A percentile compares a stretch with the other conserved stretches of the same genome.
Evolutionary conservation across 2,113 vertebrate species (phyloP).

Genomic region (Thamnophis sirtalis): DNA sequence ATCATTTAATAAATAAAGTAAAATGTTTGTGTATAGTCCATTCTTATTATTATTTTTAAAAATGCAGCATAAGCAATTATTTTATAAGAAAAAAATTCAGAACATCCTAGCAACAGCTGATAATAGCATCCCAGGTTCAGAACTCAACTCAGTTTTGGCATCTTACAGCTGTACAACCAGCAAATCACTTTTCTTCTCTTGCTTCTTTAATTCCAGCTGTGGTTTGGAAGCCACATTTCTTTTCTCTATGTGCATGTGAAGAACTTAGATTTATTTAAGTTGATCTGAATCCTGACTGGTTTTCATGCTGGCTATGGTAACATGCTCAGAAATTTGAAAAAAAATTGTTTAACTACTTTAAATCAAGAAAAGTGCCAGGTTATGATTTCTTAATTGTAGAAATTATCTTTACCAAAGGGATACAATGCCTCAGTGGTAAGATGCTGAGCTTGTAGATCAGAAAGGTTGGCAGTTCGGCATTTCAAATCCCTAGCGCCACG

Average conservation of each 20-base stretch:
- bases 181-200: background rate
- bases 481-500: too few species aligned
- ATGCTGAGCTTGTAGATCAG: too few species aligned
- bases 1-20: background rate
- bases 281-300: background rate
- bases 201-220: background rate
- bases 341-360: background rate
- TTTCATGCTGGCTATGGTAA: background rate
- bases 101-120: background rate
- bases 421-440: too few species aligned
- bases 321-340: background rate
- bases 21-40: background rate
- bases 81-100: background rate
- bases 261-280: background rate
- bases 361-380: background rate
- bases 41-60: background rate
- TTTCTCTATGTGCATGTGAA: background rate
- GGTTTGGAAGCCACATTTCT: background rate
- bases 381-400: background rate
- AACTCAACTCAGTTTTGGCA: background rate
- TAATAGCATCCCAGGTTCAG: background rate
- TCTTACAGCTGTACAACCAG: background rate
- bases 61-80: background rate
- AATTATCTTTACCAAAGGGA: background rate
- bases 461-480: too few species aligned